phyloP scores from a whole-genome alignment of 2,888 invertebrate species.

The Muschampia plurimacula region DNA sequence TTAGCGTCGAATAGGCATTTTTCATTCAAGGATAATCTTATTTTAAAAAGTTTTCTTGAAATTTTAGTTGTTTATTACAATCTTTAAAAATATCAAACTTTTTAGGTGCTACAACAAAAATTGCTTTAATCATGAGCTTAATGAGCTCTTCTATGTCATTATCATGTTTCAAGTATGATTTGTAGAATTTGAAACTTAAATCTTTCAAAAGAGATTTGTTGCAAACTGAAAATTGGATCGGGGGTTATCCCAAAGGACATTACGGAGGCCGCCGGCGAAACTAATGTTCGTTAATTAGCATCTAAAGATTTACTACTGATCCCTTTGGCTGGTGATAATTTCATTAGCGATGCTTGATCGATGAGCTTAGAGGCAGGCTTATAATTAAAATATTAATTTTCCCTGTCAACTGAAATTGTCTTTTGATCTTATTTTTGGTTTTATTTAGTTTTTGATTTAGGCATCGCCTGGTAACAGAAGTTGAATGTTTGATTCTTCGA shows the following conservation, averaged over 20 bases:
- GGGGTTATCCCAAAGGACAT: not conserved
- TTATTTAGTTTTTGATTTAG: not conserved
- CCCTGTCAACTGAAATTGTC: not conserved
- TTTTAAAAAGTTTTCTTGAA: no score
- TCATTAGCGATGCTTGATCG: constrained; percentile 3
- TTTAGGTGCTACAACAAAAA: no score
- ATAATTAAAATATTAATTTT: not conserved
- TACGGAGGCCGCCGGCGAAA: not conserved
- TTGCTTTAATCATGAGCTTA: no score
- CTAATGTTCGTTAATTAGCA: constrained; percentile 5
- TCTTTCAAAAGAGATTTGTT: constrained; percentile 26
- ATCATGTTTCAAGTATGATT: not conserved
- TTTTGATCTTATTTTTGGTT: not conserved
- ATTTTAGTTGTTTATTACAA: no score
- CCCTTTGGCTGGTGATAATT: constrained; percentile 1
- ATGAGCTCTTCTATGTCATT: no score
- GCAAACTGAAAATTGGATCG: constrained; percentile 11
- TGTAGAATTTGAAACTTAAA: constrained; percentile 4
- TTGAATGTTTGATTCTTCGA: no score
- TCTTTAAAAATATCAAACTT: no score
- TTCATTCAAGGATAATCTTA: no score
- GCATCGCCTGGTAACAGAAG: not conserved
- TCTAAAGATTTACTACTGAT: not conserved
- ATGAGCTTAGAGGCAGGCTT: not conserved
- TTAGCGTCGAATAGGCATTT: not conserved